These are phyloP conservation scores for Neotoxoptera formosana DNA, from an alignment of 1,140 invertebrate genomes.

Conservation along the genomic window DNA sequence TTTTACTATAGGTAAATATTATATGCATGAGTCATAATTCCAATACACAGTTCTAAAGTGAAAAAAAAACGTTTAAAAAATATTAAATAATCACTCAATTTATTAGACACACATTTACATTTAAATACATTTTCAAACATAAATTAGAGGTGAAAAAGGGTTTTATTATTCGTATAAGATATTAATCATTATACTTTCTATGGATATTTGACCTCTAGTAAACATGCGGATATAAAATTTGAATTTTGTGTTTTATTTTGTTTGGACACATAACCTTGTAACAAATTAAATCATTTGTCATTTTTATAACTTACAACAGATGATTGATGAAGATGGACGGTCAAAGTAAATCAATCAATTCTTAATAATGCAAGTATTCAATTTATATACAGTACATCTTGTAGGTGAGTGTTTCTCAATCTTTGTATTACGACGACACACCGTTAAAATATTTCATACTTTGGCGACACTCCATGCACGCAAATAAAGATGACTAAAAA, in stretches of 20 bases:
- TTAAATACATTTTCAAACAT: not conserved
- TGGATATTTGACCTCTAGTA: slow-evolving; percentile 8
- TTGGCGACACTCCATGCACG: not conserved
- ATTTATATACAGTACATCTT: not conserved
- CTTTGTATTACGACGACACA: not conserved
- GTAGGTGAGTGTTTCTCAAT: not conserved
- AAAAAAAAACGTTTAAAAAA: not conserved
- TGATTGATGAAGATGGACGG: slow-evolving; percentile 29
- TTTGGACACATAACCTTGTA: not conserved
- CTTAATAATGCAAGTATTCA: slow-evolving; percentile 1
- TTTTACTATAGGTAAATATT: not conserved
- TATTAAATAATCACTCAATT: not conserved
- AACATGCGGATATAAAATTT: not conserved
- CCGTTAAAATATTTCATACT: not conserved
- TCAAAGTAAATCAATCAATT: slow-evolving; percentile 10
- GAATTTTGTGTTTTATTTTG: slow-evolving; percentile 3
- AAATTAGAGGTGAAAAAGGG: not conserved
- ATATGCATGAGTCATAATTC: not conserved
- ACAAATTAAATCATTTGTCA: slow-evolving; percentile 16
- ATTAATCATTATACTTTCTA: slow-evolving; percentile 33
- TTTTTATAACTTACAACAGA: not conserved
- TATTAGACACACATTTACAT: not conserved
- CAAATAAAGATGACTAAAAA: not conserved
- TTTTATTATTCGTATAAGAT: not conserved
- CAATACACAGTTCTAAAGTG: not conserved